These are phyloP conservation scores for Carposina sasakii DNA, from an alignment of 1,140 invertebrate species.

Conservation along the genomic window DNA sequence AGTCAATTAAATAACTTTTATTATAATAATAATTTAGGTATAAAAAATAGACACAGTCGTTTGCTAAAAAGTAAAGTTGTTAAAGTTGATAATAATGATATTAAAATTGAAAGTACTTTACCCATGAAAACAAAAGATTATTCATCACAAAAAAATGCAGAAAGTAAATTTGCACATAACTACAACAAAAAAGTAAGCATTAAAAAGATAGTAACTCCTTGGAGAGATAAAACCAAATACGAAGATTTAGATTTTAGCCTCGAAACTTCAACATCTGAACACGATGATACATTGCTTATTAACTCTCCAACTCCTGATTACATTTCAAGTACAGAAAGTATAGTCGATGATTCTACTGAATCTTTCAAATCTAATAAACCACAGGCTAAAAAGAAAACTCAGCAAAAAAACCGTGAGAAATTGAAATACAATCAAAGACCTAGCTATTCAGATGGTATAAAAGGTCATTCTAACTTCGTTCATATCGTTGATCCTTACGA, in stretches of 20 bases:
- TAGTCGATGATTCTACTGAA: slow-evolving; percentile 14
- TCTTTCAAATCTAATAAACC: too few relatives aligned
- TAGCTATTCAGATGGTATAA: slow-evolving; percentile 37
- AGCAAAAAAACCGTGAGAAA: slow-evolving; percentile 15
- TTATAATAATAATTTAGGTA: slow-evolving; percentile 32
- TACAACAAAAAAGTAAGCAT: slow-evolving; percentile 41
- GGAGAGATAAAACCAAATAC: slow-evolving; percentile 54
- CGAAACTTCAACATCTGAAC: slow-evolving; percentile 27
- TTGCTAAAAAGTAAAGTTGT: slow-evolving; percentile 12
- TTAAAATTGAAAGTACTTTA: slow-evolving; percentile 7
- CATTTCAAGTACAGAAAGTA: slow-evolving; percentile 15
- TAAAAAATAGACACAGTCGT: slow-evolving; percentile 20
- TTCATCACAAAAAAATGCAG: slow-evolving; percentile 1
- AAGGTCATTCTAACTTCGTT: slow-evolving; percentile 42
- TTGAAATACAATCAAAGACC: slow-evolving; percentile 21
- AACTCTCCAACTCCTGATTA: slow-evolving; percentile 9
- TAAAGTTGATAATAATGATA: slow-evolving; percentile 10
- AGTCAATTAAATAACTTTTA: too few relatives aligned
- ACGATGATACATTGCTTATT: slow-evolving; percentile 11
- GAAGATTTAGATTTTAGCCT: slow-evolving; percentile 42
- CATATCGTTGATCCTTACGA: slow-evolving; percentile 40
- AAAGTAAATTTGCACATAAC: slow-evolving; percentile 5
- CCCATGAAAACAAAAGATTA: too few relatives aligned
- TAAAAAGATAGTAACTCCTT: slow-evolving; percentile 60
- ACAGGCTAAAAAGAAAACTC: background rate